Base-by-base conservation (phyloP, 2,113 vertebrate species). In the Fulica atra region DNA sequence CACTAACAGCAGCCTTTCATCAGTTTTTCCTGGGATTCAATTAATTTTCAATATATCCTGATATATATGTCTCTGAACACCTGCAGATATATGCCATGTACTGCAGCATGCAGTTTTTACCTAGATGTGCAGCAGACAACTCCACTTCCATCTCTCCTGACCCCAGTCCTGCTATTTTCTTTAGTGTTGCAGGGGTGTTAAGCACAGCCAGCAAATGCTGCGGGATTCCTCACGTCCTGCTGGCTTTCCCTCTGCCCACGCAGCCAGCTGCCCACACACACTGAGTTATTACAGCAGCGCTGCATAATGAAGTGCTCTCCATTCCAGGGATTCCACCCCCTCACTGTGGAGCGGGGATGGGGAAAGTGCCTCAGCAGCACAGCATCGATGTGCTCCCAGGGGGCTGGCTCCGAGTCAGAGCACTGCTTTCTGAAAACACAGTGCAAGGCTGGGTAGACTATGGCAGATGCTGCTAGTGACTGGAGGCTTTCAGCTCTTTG, bases 221-320 rank as follows among this genome's bases (percentile, higher is more conserved):
- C 9, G 82, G 96, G 88, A 97, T 96, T 96, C 97, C 97, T 97
- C 88, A 56, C 13, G 59, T 93, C 96, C 95, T 85, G 84, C 86
- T 96, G 95, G 97, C 92, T 97, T 97, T 94, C 97, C 96, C 87
- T 95, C 48, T 91, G 91, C 97, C 97, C 94, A 97, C 93, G 1
- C 90, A 96, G 86, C 57, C 76, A 89, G 97, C 95, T 89, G 93
- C 96, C 96, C 94, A 88, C 91, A 56, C 92, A 82, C 64, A 8
- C 54, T 10, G 81, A 83, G 91, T 86, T 82, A 33, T 94, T 61
- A 77, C 81, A 96, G 95, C 95, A 96, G 86, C 10, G 15, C 86
- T 77, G 88, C 90, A 95, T 59, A 86, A 94, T 71, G 69, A 88
- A 77, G 70, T 40, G 33, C 71, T 92, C 88, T 24, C 81, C 13